These are phyloP conservation scores for Saccostrea glomerata DNA, from an alignment of 1,140 invertebrate genomes.

Conservation along the genomic window DNA sequence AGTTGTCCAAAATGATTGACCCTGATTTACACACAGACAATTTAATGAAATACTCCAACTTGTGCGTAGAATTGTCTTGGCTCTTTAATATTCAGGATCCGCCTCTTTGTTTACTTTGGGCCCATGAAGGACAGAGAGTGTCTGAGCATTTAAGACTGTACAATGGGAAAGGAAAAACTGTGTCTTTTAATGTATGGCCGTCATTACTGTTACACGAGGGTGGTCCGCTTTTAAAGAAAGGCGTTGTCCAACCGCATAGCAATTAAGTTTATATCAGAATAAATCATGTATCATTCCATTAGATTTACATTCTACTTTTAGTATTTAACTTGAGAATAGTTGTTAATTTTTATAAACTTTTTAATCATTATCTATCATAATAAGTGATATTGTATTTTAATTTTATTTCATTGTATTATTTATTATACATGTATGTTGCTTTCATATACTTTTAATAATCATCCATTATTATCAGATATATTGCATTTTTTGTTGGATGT, in stretches of 20 bases:
- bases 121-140: conserved; percentile 13
- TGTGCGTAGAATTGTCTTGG: conserved; percentile 40
- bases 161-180: conserved; percentile 38
- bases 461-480: no score
- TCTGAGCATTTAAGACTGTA: conserved; percentile 40
- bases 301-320: neutral
- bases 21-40: conserved; percentile 17
- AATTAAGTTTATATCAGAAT: neutral
- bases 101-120: conserved; percentile 41
- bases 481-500: no score
- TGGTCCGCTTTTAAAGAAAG: conserved; percentile 43
- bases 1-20: conserved; percentile 29
- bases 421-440: no score
- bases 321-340: no score
- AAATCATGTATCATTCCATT: neutral
- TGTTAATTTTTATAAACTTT: no score
- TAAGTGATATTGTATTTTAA: no score
- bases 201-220: conserved; percentile 46
- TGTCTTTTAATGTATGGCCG: conserved; percentile 49
- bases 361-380: no score
- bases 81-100: conserved; percentile 43
- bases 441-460: no score
- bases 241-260: conserved; percentile 21
- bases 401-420: no score
- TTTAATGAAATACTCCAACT: conserved; percentile 18